Evolutionary conservation across 2,888 invertebrate genomes (phyloP).

Genomic region (Drepana falcataria): DNA sequence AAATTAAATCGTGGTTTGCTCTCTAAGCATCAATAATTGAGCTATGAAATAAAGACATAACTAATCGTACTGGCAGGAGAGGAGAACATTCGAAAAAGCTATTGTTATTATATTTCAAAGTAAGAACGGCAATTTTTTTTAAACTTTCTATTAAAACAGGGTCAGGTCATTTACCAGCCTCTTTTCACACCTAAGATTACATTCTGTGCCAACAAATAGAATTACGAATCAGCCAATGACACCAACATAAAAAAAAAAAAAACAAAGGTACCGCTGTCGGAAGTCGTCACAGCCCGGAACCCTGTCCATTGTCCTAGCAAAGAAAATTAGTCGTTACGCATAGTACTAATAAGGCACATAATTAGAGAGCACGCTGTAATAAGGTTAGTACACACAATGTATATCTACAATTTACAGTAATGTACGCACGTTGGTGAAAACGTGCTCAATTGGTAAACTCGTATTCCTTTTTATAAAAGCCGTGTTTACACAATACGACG

Average conservation of each 20-base stretch:
- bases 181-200: not conserved
- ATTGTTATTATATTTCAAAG: no score
- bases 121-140: no score
- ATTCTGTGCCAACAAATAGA: not conserved
- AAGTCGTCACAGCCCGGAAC: slow-evolving; percentile 55
- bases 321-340: slow-evolving; percentile 52
- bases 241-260: slow-evolving; percentile 27
- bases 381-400: not conserved
- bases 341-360: slow-evolving; percentile 13
- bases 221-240: slow-evolving; percentile 15
- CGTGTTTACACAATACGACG: not conserved
- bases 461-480: not conserved
- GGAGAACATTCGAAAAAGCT: no score
- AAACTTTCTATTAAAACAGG: not conserved
- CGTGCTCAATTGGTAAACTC: not conserved
- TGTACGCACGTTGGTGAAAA: not conserved
- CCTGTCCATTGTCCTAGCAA: slow-evolving; percentile 66
- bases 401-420: not conserved
- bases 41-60: no score
- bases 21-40: no score
- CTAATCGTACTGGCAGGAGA: no score
- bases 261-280: slow-evolving; percentile 58
- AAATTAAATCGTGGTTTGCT: no score
- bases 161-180: not conserved
- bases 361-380: slow-evolving; percentile 1